A percentile compares a stretch with the other conserved stretches of the same genome.
Conservation (phyloP, 2,888 invertebrate genomes). For the Latrodectus elegans region DNA sequence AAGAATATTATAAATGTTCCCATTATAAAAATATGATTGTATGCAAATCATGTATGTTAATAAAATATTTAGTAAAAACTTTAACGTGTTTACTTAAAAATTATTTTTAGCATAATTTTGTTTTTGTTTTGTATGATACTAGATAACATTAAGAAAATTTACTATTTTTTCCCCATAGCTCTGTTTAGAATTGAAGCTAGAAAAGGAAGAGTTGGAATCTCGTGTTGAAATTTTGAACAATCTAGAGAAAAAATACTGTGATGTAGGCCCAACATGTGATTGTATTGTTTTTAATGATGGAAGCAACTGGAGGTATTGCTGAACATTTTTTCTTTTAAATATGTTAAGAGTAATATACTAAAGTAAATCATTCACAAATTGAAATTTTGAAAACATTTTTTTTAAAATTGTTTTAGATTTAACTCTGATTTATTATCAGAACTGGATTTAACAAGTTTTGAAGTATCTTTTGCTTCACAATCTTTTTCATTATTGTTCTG, state of each 20-base stretch:
- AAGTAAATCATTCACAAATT: too few relatives aligned
- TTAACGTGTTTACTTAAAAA: not conserved
- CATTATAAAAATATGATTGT: too few relatives aligned
- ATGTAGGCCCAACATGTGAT: slow-evolving; percentile 92
- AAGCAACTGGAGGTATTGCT: slow-evolving; percentile 84
- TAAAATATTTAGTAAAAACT: too few relatives aligned
- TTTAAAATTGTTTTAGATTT: too few relatives aligned
- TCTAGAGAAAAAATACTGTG: slow-evolving; percentile 90
- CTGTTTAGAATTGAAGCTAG: slow-evolving; percentile 81
- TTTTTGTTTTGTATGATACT: not conserved
- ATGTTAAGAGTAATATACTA: too few relatives aligned
- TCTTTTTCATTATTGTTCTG: too few relatives aligned
- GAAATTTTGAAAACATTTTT: too few relatives aligned
- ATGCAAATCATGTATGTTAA: too few relatives aligned
- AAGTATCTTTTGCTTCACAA: too few relatives aligned
- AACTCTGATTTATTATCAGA: too few relatives aligned
- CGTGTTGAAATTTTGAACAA: slow-evolving; percentile 87
- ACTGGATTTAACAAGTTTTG: too few relatives aligned
- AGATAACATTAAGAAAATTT: not conserved
- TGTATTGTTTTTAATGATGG: slow-evolving; percentile 95
- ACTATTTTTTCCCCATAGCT: slow-evolving; percentile 30
- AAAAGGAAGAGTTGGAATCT: slow-evolving; percentile 91
- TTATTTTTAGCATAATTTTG: not conserved
- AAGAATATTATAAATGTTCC: too few relatives aligned
- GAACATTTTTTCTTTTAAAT: not conserved